Evolutionary conservation across 2,888 invertebrate genomes (phyloP), one percentile per base, ranked within the genome.

Genomic region (Physocephala rufipes): DNA sequence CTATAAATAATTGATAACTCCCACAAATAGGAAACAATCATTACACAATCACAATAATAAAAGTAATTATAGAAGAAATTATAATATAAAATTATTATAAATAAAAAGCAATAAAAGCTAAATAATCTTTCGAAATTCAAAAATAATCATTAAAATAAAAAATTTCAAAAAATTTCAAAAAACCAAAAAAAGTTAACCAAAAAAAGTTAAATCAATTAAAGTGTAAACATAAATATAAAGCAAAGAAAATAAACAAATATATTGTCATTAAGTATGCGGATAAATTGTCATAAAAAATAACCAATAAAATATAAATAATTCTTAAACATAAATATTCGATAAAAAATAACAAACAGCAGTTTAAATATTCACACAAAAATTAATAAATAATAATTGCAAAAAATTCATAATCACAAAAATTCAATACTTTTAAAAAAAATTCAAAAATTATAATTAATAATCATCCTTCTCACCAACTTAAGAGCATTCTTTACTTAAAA

Each of bases 211-310:
- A 47, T 15, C 47, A 15, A 16, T 47, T 16, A 16, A 1, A 47
- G 13, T 1, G 16, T 47, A 47, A 26, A 58, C 1, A 58, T 28
- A 1, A 58, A 58, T 24, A 58, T 13, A 58, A 12, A 58, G 13
- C 16, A 58, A 12, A 7, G 26, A 58, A 21, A 28, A 19, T 30
- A 19, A 62, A 2, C 15, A 64, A 51, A n/a, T n/a, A 66, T 2
- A 21, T 28, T 28, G 45, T 19, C 66, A 66, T 66, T 53, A 67
- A n/a, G n/a, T n/a, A 67, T 43, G 67, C 55, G 43, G 13, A 58
- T 43, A 67, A 43, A 67, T 28, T 43, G 43, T 43, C 19, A 55
- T 55, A 55, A 21, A 28, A 43, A 43, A 67, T 67, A 53, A 55
- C 55, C 45, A 67, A 55, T 21, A 55, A 67, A 67, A 65, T 30